Base-by-base conservation (phyloP, 2,113 vertebrate species). In the Nothobranchius kuhntae region DNA sequence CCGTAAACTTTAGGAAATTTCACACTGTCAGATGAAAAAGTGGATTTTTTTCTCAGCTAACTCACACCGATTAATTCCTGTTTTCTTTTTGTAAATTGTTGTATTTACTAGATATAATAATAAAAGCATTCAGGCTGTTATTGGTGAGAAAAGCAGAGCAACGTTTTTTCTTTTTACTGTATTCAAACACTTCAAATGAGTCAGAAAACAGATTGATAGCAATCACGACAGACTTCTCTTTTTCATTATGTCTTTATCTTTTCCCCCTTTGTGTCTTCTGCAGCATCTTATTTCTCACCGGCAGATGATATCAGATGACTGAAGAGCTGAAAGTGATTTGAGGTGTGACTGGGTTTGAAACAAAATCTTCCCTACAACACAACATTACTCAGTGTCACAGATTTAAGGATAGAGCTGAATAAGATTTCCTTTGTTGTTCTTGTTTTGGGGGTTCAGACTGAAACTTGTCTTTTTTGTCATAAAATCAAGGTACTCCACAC, bases 321-420 rank as follows among this genome's bases (percentile, higher is more conserved):
- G 72, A 68, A 59, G 68, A 42, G 46, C 45, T 68, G 53, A 73
- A 40, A 73, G 65, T 65, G 66, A 86, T 81, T 71, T 65, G 15
- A 61, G 65, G 68, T 78, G 65, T 78, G 78, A 71, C 61, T 73
- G 65, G 74, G 73, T 76, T 76, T 60, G 44, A 70, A 56, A 42
- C 12, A 21, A 70, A 40, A 21, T 61, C 46, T 36, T 47, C n/a
- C 12, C 24, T 30, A 61, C 24, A 17, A 17, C 48, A 59, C 61
- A 30, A 38, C 17, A 42, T 52, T 50, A 35, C 36, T 67, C 50
- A 53, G 52, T 67, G 62, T 50, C 60, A 62, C 24, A 61, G 30
- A 52, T 68, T 40, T 53, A 40, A 13, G 13, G 11, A 10, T 3
- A 26, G 24, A 26, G 45, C 38, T 9, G 47, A 62, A 61, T 68